phyloP scores from a whole-genome alignment of 2,113 vertebrate species.

The Cynopterus brachyotis region DNA sequence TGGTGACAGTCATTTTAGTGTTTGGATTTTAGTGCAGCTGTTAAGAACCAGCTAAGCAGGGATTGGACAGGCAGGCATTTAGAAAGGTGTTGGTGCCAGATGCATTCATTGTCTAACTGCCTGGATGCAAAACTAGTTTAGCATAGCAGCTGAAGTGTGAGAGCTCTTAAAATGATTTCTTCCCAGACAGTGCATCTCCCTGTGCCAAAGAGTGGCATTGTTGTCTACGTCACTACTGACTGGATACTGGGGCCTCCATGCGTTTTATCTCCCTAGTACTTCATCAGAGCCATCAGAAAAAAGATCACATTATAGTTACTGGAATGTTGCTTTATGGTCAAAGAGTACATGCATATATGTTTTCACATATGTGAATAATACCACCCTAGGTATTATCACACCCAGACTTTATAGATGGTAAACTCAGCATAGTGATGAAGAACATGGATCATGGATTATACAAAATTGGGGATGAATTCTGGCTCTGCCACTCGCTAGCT shows the following conservation, averaged over 20 bases:
- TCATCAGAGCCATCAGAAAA: not conserved
- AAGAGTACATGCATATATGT: not conserved
- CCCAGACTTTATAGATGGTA: not conserved
- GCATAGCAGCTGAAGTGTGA: not conserved
- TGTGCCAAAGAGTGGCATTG: not conserved
- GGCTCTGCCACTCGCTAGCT: not conserved
- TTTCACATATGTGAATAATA: not conserved
- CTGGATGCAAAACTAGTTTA: slow-evolving; percentile 24
- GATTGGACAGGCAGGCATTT: not conserved
- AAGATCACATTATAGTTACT: not conserved
- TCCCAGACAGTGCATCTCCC: not conserved
- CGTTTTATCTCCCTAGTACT: not conserved
- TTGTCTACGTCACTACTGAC: not conserved
- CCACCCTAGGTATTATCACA: not conserved
- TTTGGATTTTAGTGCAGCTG: slow-evolving; percentile 26
- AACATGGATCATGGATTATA: not conserved
- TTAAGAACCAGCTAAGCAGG: slow-evolving; percentile 23
- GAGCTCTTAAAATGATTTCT: slow-evolving; percentile 59
- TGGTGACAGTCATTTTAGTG: slow-evolving; percentile 8
- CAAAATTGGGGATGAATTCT: not conserved
- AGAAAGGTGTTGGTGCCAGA: slow-evolving; percentile 5
- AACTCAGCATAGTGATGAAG: not conserved
- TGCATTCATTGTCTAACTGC: slow-evolving; percentile 19
- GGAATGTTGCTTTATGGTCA: not conserved
- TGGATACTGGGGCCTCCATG: not conserved